Conservation (phyloP, 2,797 vertebrate species). For the Neopelma chrysocephalum region DNA sequence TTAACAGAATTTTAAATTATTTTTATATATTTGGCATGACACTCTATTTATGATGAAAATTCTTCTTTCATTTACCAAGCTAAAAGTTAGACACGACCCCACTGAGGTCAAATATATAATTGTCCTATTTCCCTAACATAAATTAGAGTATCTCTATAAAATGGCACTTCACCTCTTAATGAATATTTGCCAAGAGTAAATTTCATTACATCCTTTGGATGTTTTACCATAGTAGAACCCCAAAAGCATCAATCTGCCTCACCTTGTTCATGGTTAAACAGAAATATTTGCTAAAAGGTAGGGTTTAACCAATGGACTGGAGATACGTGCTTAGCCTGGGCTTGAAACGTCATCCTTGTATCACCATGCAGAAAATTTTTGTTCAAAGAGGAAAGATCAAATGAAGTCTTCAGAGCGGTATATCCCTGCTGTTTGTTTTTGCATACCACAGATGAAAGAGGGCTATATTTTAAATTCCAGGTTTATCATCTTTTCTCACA, state of each 20-base stretch:
- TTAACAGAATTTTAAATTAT: background rate
- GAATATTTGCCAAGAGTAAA: background rate
- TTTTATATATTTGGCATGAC: background rate
- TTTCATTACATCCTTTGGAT: background rate
- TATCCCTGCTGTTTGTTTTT: slow-evolving; percentile 25
- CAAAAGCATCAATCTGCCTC: background rate
- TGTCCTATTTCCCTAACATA: background rate
- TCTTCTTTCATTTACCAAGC: background rate
- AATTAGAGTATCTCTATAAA: background rate
- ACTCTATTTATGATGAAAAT: background rate
- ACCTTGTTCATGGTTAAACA: background rate
- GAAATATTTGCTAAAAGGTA: background rate
- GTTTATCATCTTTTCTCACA: background rate
- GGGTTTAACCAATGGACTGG: background rate
- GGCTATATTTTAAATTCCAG: slow-evolving; percentile 6
- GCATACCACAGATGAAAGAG: background rate
- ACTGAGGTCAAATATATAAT: background rate
- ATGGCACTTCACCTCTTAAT: background rate
- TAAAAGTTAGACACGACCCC: background rate
- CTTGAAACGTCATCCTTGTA: background rate
- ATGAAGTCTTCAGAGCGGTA: background rate
- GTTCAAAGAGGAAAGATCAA: background rate
- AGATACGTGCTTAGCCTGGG: background rate
- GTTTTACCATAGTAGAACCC: background rate
- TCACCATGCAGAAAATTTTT: background rate